Evolutionary conservation across 2,113 vertebrate species (phyloP).

Genomic region (Nerophis ophidion): DNA sequence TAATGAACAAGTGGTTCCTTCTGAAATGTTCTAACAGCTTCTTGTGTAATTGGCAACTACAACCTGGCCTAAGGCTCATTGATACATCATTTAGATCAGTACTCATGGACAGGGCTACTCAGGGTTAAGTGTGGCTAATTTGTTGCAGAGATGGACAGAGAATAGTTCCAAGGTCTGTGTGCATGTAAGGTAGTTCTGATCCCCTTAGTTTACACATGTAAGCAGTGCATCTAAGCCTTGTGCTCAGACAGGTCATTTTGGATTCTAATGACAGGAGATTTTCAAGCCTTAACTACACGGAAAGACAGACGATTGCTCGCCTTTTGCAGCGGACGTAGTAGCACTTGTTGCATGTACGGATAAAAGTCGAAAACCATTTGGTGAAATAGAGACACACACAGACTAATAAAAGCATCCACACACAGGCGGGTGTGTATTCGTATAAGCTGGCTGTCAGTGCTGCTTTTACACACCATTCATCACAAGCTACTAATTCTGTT

Average conservation of each 20-base stretch:
- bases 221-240: background rate
- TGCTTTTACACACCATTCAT: conserved; percentile 96
- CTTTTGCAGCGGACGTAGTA: conserved; percentile 12
- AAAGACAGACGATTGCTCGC: conserved; percentile 10
- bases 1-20: background rate
- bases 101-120: background rate
- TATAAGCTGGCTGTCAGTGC: conserved; percentile 91
- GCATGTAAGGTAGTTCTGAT: background rate
- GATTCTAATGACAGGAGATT: conserved; percentile 32
- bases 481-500: conserved; percentile 97
- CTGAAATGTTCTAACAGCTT: background rate
- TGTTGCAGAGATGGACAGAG: background rate
- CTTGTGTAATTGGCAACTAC: background rate
- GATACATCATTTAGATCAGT: background rate
- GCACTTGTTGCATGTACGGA: conserved; percentile 59
- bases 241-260: conserved; percentile 31
- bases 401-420: conserved; percentile 4
- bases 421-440: conserved; percentile 73
- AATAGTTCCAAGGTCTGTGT: background rate
- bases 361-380: conserved; percentile 85
- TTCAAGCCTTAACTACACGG: conserved; percentile 24
- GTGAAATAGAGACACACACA: conserved; percentile 28
- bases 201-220: too few relatives aligned
- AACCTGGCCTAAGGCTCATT: background rate
- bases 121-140: background rate